Conservation (phyloP, 35 echinoderm and acorn worm species). For the Eucidaris tribuloides region DNA sequence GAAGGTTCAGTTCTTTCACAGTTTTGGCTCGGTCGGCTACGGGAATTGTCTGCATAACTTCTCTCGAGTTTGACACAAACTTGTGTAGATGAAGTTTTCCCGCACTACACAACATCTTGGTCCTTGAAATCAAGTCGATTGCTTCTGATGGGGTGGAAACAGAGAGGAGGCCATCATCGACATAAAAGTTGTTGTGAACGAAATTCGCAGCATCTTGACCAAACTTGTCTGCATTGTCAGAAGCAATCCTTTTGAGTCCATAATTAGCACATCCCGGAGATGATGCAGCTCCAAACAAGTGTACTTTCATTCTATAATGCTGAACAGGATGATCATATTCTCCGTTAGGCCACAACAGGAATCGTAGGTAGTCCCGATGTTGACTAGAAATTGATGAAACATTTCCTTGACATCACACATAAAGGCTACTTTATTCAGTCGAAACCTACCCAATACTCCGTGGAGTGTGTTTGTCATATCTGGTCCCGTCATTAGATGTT, state of each 20-base stretch:
- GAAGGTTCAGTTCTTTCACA: constrained; percentile 43
- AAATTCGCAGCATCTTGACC: constrained; percentile 38
- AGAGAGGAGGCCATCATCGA: constrained; percentile 67
- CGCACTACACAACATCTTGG: constrained; percentile 24
- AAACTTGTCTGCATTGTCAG: constrained; percentile 33
- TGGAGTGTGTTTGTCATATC: constrained; percentile 60
- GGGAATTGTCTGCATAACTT: constrained; percentile 34
- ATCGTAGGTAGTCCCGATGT: constrained; percentile 40
- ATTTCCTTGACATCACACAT: constrained; percentile 46
- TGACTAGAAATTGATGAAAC: constrained; percentile 61
- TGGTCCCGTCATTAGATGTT: constrained; percentile 52
- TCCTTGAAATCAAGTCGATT: constrained; percentile 30
- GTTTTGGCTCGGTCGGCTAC: constrained; percentile 21
- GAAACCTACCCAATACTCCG: constrained; percentile 61
- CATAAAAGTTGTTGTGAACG: constrained; percentile 68
- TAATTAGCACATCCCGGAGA: constrained; percentile 71
- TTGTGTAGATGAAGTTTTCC: constrained; percentile 45
- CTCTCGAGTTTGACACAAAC: constrained; percentile 22
- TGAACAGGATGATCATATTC: constrained; percentile 1
- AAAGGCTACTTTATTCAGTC: constrained; percentile 41
- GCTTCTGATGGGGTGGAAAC: constrained; percentile 29
- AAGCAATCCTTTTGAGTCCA: constrained; percentile 53
- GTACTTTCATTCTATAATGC: constrained; percentile 44
- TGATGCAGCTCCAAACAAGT: constrained; percentile 47
- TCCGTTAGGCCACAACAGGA: constrained; percentile 60